Evolutionary conservation across 2,113 vertebrate genomes (phyloP).

Genomic region (Myrmecobius fasciatus): DNA sequence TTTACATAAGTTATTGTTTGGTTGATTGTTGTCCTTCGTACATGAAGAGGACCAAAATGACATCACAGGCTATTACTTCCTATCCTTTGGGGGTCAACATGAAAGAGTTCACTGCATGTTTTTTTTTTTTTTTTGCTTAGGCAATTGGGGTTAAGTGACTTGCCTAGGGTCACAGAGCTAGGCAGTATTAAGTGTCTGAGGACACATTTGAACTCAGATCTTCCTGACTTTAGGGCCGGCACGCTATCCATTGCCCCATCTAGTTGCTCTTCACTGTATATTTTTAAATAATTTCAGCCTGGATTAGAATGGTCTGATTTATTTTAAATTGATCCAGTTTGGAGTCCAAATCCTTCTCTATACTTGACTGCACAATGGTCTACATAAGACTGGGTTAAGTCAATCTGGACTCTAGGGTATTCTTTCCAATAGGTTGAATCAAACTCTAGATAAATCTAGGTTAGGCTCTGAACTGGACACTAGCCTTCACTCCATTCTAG

Average conservation of each 20-base stretch:
- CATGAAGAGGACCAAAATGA: no score
- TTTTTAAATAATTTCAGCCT: background rate
- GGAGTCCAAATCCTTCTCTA: background rate
- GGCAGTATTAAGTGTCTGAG: no score
- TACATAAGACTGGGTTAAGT: background rate
- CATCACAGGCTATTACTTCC: background rate
- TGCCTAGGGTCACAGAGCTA: no score
- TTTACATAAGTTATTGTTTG: background rate
- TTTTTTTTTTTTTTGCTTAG: background rate
- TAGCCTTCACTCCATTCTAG: background rate
- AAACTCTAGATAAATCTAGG: background rate
- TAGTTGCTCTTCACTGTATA: background rate
- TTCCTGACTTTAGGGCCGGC: no score
- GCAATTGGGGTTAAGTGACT: no score
- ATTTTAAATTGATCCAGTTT: background rate
- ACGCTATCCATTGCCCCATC: no score
- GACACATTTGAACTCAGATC: no score
- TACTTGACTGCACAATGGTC: background rate
- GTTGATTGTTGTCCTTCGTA: no score
- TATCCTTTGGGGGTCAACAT: background rate
- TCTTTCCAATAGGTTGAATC: background rate
- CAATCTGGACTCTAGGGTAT: background rate
- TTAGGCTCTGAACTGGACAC: background rate
- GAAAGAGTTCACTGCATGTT: background rate
- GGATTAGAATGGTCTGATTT: background rate